Evolutionary conservation across 1,140 invertebrate genomes (phyloP).

Genomic region (Anagrus nilaparvatae): DNA sequence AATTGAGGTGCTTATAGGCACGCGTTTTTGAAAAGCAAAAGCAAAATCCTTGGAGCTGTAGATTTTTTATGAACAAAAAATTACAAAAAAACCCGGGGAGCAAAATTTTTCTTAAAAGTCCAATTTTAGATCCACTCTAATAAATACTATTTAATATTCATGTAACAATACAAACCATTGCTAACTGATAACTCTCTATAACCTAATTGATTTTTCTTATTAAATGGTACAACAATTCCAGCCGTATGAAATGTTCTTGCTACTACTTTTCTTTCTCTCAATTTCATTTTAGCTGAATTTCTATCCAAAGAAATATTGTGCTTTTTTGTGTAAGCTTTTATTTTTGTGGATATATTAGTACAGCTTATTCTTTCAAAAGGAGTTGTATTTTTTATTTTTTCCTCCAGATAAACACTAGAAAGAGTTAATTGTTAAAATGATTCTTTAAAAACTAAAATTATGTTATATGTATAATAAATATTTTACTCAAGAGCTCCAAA

Average conservation of each 20-base stretch:
- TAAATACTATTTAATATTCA: too few species aligned
- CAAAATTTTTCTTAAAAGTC: too few species aligned
- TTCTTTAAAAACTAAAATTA: not conserved
- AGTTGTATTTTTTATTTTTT: conserved; percentile 48
- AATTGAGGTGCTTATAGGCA: too few species aligned
- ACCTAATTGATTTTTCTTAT: conserved; percentile 69
- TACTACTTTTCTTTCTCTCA: conserved; percentile 58
- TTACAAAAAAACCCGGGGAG: too few species aligned
- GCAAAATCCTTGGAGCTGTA: too few species aligned
- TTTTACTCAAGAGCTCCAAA: conserved; percentile 76
- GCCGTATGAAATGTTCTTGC: conserved; percentile 72
- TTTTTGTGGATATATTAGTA: conserved; percentile 46
- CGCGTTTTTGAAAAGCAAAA: too few species aligned
- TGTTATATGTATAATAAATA: conserved; percentile 6
- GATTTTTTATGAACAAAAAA: conserved; percentile 3
- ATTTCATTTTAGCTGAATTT: conserved; percentile 49
- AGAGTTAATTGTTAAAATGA: not conserved
- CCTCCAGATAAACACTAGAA: conserved; percentile 51
- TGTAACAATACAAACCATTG: conserved; percentile 50
- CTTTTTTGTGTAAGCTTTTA: conserved; percentile 56
- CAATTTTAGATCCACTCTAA: too few species aligned
- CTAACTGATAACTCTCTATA: conserved; percentile 66
- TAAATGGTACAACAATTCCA: conserved; percentile 81
- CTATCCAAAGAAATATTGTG: conserved; percentile 52
- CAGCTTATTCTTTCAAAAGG: conserved; percentile 56